These are phyloP conservation scores for Austrofundulus limnaeus DNA, from an alignment of 2,113 vertebrate genomes.

Conservation along the genomic window DNA sequence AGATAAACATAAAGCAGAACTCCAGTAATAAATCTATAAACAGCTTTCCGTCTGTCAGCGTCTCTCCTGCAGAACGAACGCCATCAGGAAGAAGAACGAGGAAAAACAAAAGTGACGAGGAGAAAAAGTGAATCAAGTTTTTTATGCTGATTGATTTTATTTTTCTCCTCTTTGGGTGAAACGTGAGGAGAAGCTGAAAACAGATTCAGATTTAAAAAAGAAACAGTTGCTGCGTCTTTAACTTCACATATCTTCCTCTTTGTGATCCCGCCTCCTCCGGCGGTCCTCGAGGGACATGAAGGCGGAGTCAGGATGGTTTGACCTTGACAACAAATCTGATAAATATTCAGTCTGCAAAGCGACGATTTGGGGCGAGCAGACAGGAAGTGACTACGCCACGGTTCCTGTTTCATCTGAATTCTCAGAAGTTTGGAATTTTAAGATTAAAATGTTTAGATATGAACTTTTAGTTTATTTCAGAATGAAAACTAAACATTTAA, in stretches of 20 bases:
- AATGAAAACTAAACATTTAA: no score
- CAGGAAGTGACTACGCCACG: no score
- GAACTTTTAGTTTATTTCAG: no score
- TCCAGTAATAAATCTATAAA: slow-evolving; percentile 43
- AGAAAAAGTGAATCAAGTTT: slow-evolving; percentile 4
- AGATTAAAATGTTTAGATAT: no score
- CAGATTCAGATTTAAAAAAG: no score
- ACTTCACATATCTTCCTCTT: slow-evolving; percentile 28
- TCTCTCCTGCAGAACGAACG: slow-evolving; percentile 17
- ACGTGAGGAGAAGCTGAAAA: slow-evolving; percentile 12
- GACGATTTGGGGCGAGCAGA: no score
- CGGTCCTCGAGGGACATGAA: slow-evolving; percentile 41
- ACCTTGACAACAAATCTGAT: slow-evolving; percentile 67
- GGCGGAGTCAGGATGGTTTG: slow-evolving; percentile 47
- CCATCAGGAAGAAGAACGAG: background rate
- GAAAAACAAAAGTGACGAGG: background rate
- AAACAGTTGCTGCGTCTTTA: no score
- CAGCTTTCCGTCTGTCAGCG: background rate
- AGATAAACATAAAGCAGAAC: slow-evolving; percentile 57
- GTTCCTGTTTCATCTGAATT: no score
- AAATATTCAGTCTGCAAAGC: slow-evolving; percentile 60
- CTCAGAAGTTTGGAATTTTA: no score
- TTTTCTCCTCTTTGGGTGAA: slow-evolving; percentile 1
- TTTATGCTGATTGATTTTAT: slow-evolving; percentile 1
- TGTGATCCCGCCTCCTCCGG: slow-evolving; percentile 17